Evolutionary conservation across 2,888 invertebrate genomes (phyloP), one percentile per base, ranked within the genome.

Genomic region (Teleiodes luculella): DNA sequence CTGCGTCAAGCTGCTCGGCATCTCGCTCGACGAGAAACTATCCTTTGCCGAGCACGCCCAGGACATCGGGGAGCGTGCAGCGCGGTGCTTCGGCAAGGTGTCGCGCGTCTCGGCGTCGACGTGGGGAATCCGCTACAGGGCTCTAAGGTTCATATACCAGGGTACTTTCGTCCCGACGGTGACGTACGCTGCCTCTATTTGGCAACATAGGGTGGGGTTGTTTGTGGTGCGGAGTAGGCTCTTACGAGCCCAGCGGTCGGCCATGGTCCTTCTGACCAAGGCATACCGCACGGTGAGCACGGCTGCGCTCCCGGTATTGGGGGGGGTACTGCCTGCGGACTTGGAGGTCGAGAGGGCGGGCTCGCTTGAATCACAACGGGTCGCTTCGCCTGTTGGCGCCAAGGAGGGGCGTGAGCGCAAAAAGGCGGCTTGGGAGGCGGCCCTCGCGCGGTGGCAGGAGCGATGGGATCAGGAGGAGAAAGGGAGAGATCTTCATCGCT

Each of bases 81-180:
- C 57, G 1, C 55, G 30, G 0, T 58, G 55, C 52, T 65, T 65
- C 53, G 64, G 63, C 13, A 64, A 64, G 47, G 53, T 70, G 55
- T 58, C 67, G 20, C 55, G 66, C 0, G 57, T 64, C 1, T 70
- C 66, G 4, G 61, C 68, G 0, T 60, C 68, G 3, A 55, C 60
- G 1, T 68, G 67, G 63, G 68, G 70, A 0, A 18, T 67, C 0
- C 18, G 60, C 1, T 69, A 63, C 18, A 35, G 48, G 0, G 63
- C 59, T 1, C 61, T 69, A 0, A 39, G 57, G 13, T 11, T 62
- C 0, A 20, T 68, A 1, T 65, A 62, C 41, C 52, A n/a, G 0
- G 70, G 58, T 2, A 68, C 64, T 8, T 63, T 54, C 18, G 61
- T 59, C n/a, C 57, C 60, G 0, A 55, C 47, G 1, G 0, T 64